A percentile compares a stretch with the other conserved stretches of the same genome.
phyloP scores from a whole-genome alignment of 1,140 invertebrate genomes.

The Palaemon carinicauda region DNA sequence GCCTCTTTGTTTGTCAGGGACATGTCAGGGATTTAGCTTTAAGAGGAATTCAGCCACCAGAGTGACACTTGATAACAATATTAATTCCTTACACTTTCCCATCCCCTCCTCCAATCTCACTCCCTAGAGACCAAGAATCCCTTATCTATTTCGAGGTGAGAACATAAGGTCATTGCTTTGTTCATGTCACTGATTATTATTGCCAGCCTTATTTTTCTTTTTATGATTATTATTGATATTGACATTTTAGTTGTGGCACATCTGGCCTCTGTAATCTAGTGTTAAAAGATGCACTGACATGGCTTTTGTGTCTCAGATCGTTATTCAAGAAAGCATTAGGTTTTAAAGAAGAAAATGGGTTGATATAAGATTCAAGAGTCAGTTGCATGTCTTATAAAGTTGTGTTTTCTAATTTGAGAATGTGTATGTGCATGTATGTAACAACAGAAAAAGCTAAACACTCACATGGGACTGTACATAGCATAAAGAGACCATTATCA shows the following conservation, averaged over 20 bases:
- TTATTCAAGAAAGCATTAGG: background rate
- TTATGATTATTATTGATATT: background rate
- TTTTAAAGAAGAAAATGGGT: background rate
- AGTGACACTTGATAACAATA: conserved; percentile 14
- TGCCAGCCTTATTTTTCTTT: background rate
- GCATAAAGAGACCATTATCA: no score
- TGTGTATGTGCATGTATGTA: no score
- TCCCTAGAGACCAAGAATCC: no score
- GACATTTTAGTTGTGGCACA: conserved; percentile 11
- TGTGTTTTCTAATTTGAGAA: no score
- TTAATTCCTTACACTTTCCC: background rate
- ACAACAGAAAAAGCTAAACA: no score
- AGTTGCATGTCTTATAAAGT: no score
- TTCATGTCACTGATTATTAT: no score
- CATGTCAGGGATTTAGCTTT: conserved; percentile 53
- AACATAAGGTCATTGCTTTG: no score
- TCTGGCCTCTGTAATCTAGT: conserved; percentile 22
- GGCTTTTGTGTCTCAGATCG: background rate
- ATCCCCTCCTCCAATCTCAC: background rate
- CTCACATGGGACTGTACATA: no score
- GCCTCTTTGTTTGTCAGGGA: conserved; percentile 52
- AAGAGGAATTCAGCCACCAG: conserved; percentile 41
- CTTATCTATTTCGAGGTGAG: no score
- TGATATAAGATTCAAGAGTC: background rate
- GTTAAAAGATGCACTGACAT: conserved; percentile 13